Percentiles rank a stretch among this genome's conserved stretches.
phyloP scores from a whole-genome alignment of 2,797 vertebrate species.

The Rhynchonycteris naso region DNA sequence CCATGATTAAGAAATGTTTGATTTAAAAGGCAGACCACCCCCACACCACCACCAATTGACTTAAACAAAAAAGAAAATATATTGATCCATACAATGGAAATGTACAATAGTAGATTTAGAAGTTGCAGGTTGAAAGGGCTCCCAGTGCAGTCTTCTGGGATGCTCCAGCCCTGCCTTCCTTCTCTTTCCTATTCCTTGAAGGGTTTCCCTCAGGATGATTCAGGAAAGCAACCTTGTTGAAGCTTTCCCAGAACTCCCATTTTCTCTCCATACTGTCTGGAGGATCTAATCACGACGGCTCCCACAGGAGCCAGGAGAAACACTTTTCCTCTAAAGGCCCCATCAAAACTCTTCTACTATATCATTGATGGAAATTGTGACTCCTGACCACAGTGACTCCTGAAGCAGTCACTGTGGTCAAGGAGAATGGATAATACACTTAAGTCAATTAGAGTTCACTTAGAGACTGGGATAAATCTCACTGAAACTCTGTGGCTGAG shows the following conservation, averaged over 20 bases:
- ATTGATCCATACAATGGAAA: not conserved
- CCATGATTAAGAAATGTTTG: not conserved
- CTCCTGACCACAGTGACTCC: slow-evolving; percentile 4
- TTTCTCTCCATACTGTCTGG: not conserved
- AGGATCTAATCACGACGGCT: not conserved
- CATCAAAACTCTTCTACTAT: not conserved
- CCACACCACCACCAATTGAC: slow-evolving; percentile 2
- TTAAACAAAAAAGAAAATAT: not conserved
- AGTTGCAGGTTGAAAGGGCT: not conserved
- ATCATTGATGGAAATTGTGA: slow-evolving; percentile 41
- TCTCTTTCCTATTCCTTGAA: not conserved
- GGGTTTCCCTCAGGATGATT: not conserved
- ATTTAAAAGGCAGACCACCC: not conserved
- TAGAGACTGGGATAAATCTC: not conserved
- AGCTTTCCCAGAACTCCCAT: not conserved
- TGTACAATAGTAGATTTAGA: not conserved
- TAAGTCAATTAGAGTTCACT: not conserved
- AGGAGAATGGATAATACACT: not conserved
- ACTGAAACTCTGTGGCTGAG: not conserved
- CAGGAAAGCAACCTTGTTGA: not conserved
- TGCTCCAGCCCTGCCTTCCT: not conserved
- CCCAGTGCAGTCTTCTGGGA: not conserved
- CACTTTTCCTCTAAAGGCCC: not conserved
- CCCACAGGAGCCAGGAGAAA: not conserved
- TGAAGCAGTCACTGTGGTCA: not conserved